Evolutionary conservation across 2,113 vertebrate species (phyloP), one percentile per base, ranked within the genome.

Genomic region (Illadopsis cleaveri): DNA sequence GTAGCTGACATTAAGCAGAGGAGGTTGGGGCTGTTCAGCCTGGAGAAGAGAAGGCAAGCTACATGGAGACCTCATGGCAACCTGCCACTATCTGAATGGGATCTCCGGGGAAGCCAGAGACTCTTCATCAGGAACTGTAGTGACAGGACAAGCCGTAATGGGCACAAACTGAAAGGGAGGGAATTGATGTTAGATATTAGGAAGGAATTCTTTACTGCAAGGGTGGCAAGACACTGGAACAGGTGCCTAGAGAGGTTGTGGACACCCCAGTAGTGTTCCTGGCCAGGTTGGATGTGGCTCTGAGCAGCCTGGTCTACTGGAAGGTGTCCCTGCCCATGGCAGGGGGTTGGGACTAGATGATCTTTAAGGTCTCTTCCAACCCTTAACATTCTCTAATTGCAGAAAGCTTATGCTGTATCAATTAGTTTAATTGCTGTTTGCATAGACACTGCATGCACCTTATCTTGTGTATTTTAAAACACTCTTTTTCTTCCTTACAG

Each of bases 401-500:
- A n/a, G 56, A 86, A 76, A 53, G 15, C 22, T 85, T 71, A 14
- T 0, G 1, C 21, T 78, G 27, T 62, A 69, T 72, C 10, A 42
- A 0, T 57, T 71, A 12, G 5, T 75, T 7, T 54, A 40, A 38
- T 25, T 83, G 40, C 54, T 62, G 20, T 64, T 88, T 73, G 17
- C 23, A 10, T 38, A 88, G 45, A n/a, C 3, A 3, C 50, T 40
- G 12, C 6, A 7, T 30, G 21, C 10, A 30, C 35, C 9, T 83
- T 9, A 21, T 37, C 33, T 28, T 69, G 22, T 70, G 6, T 77
- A 22, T 71, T 86, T 84, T 92, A 60, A 94, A 82, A 57, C 6
- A 15, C 8, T 56, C 10, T 87, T 33, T 86, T 84, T 91, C 62
- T 93, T 88, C 45, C 28, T 89, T 68, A 31, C 82, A 97, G 97